phyloP scores from a whole-genome alignment of 2,113 vertebrate species.

The Pedionomus torquatus region DNA sequence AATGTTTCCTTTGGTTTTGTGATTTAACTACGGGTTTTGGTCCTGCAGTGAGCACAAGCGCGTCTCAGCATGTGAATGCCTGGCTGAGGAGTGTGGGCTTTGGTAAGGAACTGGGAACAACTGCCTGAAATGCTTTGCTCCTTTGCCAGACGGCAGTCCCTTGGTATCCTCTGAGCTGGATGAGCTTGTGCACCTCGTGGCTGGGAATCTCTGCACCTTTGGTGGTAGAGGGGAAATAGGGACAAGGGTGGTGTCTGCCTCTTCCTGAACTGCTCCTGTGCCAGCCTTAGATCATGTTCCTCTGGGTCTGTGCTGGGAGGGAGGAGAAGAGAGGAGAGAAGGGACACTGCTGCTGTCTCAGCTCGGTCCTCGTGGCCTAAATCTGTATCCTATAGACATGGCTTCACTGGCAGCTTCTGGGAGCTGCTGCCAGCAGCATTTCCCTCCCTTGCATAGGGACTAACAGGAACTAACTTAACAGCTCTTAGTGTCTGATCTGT shows the following conservation, averaged over 20 bases:
- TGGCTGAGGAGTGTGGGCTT: not conserved
- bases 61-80: not conserved
- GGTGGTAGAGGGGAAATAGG: not conserved
- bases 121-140: not conserved
- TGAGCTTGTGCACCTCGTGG: not conserved
- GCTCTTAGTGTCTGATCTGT: not conserved
- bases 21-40: not conserved
- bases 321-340: not conserved
- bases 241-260: not conserved
- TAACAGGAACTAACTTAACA: not conserved
- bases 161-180: not conserved
- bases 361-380: not conserved
- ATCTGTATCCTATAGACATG: not conserved
- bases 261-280: not conserved
- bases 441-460: not conserved
- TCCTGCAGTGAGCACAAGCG: not conserved
- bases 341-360: not conserved
- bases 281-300: not conserved
- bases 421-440: not conserved
- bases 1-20: not conserved
- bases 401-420: not conserved
- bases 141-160: not conserved
- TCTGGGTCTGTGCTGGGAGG: not conserved
- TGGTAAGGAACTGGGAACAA: not conserved
- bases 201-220: not conserved